phyloP scores from a whole-genome alignment of 2,797 vertebrate genomes.

The Clarias fuscus region DNA sequence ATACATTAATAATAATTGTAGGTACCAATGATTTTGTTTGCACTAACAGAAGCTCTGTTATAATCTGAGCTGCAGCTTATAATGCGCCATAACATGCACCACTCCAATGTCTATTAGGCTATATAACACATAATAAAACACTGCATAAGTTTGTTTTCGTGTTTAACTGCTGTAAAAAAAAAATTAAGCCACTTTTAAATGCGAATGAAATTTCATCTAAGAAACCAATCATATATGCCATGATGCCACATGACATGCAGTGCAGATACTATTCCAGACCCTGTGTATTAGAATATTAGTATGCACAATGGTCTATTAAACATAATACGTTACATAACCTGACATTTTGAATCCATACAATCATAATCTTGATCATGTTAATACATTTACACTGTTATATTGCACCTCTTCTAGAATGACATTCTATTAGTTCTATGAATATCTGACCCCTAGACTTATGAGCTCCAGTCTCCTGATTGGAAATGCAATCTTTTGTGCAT shows the following conservation, averaged over 20 bases:
- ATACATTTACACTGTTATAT: conserved; percentile 18
- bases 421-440: conserved; percentile 22
- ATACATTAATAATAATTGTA: not conserved
- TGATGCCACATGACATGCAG: not conserved
- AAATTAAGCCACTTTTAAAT: not conserved
- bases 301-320: not conserved
- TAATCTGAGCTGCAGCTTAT: not conserved
- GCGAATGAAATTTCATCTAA: not conserved
- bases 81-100: not conserved
- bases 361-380: conserved; percentile 6
- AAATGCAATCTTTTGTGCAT: conserved; percentile 7
- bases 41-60: not conserved
- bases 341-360: conserved; percentile 9
- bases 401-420: conserved; percentile 11
- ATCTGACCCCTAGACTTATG: conserved; percentile 21
- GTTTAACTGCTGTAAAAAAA: not conserved
- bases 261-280: not conserved
- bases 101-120: not conserved
- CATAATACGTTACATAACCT: not conserved
- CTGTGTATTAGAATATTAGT: not conserved
- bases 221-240: not conserved
- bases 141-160: not conserved
- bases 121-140: not conserved
- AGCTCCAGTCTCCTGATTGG: not conserved
- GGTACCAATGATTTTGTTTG: not conserved